Evolutionary conservation across 2,888 invertebrate species (phyloP).

Genomic region (Copidosoma aretas): DNA sequence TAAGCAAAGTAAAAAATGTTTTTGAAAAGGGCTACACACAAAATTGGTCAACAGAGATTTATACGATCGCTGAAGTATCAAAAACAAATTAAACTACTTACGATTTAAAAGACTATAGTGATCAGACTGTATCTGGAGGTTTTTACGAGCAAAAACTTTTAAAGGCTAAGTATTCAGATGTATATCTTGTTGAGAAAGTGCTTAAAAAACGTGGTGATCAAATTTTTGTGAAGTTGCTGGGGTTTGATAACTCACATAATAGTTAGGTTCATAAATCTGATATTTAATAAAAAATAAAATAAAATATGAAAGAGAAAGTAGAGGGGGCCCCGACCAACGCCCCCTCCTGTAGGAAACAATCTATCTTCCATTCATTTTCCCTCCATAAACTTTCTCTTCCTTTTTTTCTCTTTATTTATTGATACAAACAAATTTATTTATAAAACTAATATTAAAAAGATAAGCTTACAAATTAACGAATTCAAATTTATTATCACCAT

Average conservation of each 20-base stretch:
- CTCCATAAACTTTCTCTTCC: too few relatives aligned
- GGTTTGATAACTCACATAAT: conserved; percentile 30
- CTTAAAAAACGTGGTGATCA: conserved; percentile 28
- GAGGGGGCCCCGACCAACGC: too few relatives aligned
- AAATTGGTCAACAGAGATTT: conserved; percentile 56
- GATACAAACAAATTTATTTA: too few relatives aligned
- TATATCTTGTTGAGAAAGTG: conserved; percentile 31
- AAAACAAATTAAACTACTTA: conserved; percentile 52
- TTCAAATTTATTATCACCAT: too few relatives aligned
- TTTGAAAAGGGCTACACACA: conserved; percentile 39
- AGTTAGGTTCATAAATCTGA: too few relatives aligned
- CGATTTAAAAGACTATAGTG: conserved; percentile 7
- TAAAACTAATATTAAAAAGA: too few relatives aligned
- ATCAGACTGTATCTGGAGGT: conserved; percentile 9
- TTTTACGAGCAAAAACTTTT: conserved; percentile 24
- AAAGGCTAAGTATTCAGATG: conserved; percentile 25
- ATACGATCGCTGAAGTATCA: conserved; percentile 49
- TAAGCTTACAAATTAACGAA: too few relatives aligned
- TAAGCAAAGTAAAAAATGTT: conserved; percentile 28
- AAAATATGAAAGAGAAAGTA: too few relatives aligned
- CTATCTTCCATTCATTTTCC: too few relatives aligned
- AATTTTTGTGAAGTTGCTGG: conserved; percentile 31
- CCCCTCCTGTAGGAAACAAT: too few relatives aligned
- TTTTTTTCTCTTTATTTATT: too few relatives aligned
- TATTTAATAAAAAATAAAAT: too few relatives aligned